These are phyloP conservation scores for Ligdia adustata DNA, from an alignment of 2,888 invertebrate species.

Conservation along the genomic window DNA sequence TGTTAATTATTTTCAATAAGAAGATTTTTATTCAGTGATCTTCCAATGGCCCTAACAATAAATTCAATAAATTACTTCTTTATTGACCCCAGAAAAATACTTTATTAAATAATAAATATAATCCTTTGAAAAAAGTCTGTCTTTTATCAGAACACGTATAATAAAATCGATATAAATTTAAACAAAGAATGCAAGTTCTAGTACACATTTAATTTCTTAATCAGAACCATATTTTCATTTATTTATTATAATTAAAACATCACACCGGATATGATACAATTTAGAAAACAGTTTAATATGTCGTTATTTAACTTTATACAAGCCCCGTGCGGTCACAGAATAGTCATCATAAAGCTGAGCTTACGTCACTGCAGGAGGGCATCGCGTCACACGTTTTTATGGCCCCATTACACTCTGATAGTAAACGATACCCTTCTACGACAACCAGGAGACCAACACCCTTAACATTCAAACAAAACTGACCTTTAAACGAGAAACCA, in stretches of 20 bases:
- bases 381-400: slow-evolving; percentile 60
- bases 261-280: slow-evolving; percentile 19
- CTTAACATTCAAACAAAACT: slow-evolving; percentile 15
- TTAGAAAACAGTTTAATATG: slow-evolving; percentile 21
- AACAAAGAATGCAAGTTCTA: no score
- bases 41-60: no score
- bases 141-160: no score
- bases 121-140: no score
- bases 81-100: no score
- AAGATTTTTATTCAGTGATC: no score
- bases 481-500: slow-evolving; percentile 12
- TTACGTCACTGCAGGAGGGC: slow-evolving; percentile 48
- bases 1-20: no score
- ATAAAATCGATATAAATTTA: no score
- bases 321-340: slow-evolving; percentile 29
- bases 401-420: slow-evolving; percentile 46
- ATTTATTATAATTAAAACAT: slow-evolving; percentile 16
- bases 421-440: slow-evolving; percentile 48
- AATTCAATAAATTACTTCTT: no score
- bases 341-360: slow-evolving; percentile 48
- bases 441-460: slow-evolving; percentile 14
- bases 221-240: slow-evolving; percentile 1
- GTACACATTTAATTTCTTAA: not conserved
- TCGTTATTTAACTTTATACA: slow-evolving; percentile 25
- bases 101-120: no score